Evolutionary conservation across 2,113 vertebrate species (phyloP), one percentile per base, ranked within the genome.

Genomic region (Theristicus caerulescens): DNA sequence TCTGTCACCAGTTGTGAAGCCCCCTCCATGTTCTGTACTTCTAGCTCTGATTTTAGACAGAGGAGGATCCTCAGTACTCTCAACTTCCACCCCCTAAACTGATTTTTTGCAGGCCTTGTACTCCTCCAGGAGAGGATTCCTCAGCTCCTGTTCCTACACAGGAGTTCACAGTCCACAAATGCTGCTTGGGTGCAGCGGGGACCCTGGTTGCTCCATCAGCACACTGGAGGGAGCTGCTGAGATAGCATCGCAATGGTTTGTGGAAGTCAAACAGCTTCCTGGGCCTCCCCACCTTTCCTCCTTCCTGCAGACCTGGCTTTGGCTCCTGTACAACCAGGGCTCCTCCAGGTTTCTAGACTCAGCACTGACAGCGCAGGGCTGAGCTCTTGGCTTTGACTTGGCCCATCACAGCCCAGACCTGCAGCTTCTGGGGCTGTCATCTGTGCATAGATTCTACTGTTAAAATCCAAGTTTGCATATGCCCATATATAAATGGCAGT

Each of bases 131-230:
- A 54, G 11, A 29, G 13, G 55, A 74, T 64, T 78, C 42, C 67
- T 80, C 18, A 13, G 11, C 11, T 42, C 25, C 51, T 49, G 26
- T 59, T 73, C 44, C 85, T 54, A 5, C 42, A 21, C n/a, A 59
- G 55, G 34, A 64, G 31, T 65, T 80, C 55, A 42, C 12, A 67
- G 21, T 62, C 21, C 52, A 36, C 18, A 77, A 52, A 22, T 13
- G 16, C 38, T 21, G 2, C n/a, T 27, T 61, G n/a, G 62, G 32
- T 0, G 3, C 2, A 6, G 40, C 2, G 1, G 7, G 36, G 25
- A 42, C 54, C 29, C 49, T 64, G 66, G 25, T 22, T 32, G 11
- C 31, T 83, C 19, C 51, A 9, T 31, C 31, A 54, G 44, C 51
- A 20, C 44, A 47, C 12, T 0, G 11, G 11, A 58, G 31, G 38